Base-by-base conservation (phyloP, 1,140 invertebrate genomes). In the Pseudachorutes palmiensis region DNA sequence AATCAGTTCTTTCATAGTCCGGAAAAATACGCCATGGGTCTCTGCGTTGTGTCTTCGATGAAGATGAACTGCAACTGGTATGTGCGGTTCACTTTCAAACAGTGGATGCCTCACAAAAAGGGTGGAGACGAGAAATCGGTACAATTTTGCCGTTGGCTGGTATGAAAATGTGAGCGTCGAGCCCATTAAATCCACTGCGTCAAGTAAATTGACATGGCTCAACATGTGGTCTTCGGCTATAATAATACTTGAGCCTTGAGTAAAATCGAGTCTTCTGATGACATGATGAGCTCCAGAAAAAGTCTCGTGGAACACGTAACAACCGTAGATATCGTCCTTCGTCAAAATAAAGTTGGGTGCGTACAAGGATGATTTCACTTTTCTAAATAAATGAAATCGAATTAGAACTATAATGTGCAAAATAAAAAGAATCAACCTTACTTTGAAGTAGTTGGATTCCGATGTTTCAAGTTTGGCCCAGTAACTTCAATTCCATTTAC, bases 271-370 rank as follows among this genome's bases (percentile, higher is more conserved):
- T 9, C 3, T 2, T 3, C 58, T 3, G 31, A 60, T 60, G 14
- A 60, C 58, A 5, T 12, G 5, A 29, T 60, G 26, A 5, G 3
- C 2, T 12, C 58, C 58, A 22, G 51, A 55, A 14, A 60, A 60
- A 30, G 58, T 16, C 30, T 60, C 58, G 14, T 60, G 58, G 22
- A 60, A 60, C 2, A 60, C 24, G 22, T 60, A 60, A 22, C 58
- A 60, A 2, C 58, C 58, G 58, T 29, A 60, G 2, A 60, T 9
- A 30, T 60, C 58, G 58, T 60, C 58, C 22, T 60, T 60, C 12
- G 58, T 60, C 3, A 60, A 2, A 30, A 22, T 24, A 30, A 12
- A 55, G 24, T 55, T 55, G 9, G 51, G 51, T 5, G 12, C 24
- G 24, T 55, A 24, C 12, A 55, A 24, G 24, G 12, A 55, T 3